Base-by-base conservation (phyloP, 2,113 vertebrate species). In the Platycercus adscitus region DNA sequence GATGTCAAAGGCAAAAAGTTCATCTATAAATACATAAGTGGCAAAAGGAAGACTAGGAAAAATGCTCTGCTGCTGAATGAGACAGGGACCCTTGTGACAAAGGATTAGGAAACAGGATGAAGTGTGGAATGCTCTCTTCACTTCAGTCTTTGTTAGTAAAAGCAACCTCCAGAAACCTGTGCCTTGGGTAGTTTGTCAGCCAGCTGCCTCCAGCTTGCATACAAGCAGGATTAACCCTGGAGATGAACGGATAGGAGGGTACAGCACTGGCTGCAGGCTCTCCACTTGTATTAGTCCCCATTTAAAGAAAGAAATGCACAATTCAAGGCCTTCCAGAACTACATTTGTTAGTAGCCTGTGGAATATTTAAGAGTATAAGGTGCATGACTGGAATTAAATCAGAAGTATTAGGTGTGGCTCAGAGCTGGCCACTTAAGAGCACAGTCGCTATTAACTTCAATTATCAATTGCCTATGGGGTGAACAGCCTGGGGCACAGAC, bases 81-180 rank as follows among this genome's bases (percentile, higher is more conserved):
- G 19, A 71, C 17, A 64, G 29, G 9, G 14, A 4, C 23, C 37
- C 24, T 50, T 82, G 43, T 0, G 0, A 52, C 24, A 39, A 8
- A 56, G 23, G 49, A 21, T 0, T 50, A 13, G 21, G 33, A 70
- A 50, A 39, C 14, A 63, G 17, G 31, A 49, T 64, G 49, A 71
- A 21, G 31, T 49, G 35, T 26, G 41, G n/a, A 58, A 76, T 35
- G 63, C 5, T 76, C 28, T 76, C 37, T 82, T 81, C 33, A 66
- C 52, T 28, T 81, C 52, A 44, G 61, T 53, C 28, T 82, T 77
- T 63, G 35, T 7, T 53, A 69, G 16, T 41, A 70, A 69, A 41
- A 84, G 11, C 29, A 84, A 16, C 17, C 35, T 84, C 47, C 29
- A 83, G 80, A 56, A 90, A 35, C n/a, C 56, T 58, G 10, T 58